phyloP scores from a whole-genome alignment of 2,888 invertebrate species.

The Nudaria mundana region DNA sequence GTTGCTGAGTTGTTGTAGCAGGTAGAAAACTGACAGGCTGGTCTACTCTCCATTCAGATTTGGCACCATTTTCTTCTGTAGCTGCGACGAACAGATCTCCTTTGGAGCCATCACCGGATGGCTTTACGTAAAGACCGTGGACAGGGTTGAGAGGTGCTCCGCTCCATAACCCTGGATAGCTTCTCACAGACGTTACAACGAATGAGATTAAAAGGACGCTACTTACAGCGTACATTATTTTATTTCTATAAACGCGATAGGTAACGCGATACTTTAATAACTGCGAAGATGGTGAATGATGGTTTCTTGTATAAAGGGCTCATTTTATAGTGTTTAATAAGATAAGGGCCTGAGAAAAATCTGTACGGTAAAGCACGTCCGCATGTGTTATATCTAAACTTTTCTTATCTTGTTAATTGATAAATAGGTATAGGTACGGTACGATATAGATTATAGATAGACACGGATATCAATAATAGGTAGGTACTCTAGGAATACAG shows the following conservation, averaged over 20 bases:
- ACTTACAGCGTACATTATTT: slow-evolving; percentile 16
- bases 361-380: slow-evolving; percentile 20
- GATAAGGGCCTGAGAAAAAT: slow-evolving; percentile 13
- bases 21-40: slow-evolving; percentile 62
- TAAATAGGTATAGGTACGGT: not conserved
- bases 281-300: slow-evolving; percentile 12
- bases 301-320: not conserved
- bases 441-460: not conserved
- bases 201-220: slow-evolving; percentile 12
- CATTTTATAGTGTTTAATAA: slow-evolving; percentile 29
- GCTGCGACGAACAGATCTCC: slow-evolving; percentile 74
- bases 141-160: slow-evolving; percentile 60
- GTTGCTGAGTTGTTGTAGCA: slow-evolving; percentile 36
- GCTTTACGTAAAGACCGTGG: slow-evolving; percentile 66
- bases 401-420: slow-evolving; percentile 14
- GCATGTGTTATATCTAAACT: slow-evolving; percentile 7
- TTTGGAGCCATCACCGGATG: slow-evolving; percentile 64
- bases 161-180: slow-evolving; percentile 40
- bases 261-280: slow-evolving; percentile 1
- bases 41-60: slow-evolving; percentile 67
- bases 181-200: slow-evolving; percentile 33
- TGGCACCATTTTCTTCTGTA: slow-evolving; percentile 62
- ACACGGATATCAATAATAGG: no score
- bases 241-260: no score
- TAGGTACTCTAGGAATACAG: no score